phyloP scores from a whole-genome alignment of 2,888 invertebrate species.

The Unio pictorum region DNA sequence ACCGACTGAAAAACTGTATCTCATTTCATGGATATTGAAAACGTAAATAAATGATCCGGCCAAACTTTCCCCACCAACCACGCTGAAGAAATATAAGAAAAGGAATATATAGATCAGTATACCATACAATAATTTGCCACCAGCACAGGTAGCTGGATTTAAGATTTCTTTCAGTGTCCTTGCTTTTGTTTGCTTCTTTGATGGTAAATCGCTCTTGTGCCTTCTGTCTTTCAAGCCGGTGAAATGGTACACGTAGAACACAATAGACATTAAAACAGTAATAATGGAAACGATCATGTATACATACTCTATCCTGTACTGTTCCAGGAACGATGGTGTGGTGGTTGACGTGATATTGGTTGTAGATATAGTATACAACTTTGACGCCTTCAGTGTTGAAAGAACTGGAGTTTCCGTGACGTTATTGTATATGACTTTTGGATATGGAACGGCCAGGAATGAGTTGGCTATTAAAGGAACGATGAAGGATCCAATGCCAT shows the following conservation, averaged over 20 bases:
- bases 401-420: neutral
- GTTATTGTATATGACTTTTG: conserved; percentile 3
- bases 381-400: neutral
- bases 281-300: conserved; percentile 39
- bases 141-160: conserved; percentile 42
- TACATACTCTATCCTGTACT: conserved; percentile 44
- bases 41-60: conserved; percentile 51
- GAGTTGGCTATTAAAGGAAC: conserved; percentile 51
- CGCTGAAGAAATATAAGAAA: conserved; percentile 47
- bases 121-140: conserved; percentile 41
- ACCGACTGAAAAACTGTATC: conserved; percentile 47
- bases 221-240: conserved; percentile 6
- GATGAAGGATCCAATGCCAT: conserved; percentile 56
- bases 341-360: neutral
- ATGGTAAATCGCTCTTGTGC: neutral
- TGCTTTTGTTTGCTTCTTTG: neutral
- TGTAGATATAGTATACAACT: neutral
- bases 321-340: conserved; percentile 7
- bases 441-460: conserved; percentile 39
- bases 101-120: conserved; percentile 32
- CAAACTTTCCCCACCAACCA: conserved; percentile 49
- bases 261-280: conserved; percentile 21
- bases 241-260: conserved; percentile 38
- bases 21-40: conserved; percentile 46
- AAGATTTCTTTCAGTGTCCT: conserved; percentile 28